These are phyloP conservation scores for Formica selysi DNA, from an alignment of 1,140 invertebrate genomes.

Conservation along the genomic window DNA sequence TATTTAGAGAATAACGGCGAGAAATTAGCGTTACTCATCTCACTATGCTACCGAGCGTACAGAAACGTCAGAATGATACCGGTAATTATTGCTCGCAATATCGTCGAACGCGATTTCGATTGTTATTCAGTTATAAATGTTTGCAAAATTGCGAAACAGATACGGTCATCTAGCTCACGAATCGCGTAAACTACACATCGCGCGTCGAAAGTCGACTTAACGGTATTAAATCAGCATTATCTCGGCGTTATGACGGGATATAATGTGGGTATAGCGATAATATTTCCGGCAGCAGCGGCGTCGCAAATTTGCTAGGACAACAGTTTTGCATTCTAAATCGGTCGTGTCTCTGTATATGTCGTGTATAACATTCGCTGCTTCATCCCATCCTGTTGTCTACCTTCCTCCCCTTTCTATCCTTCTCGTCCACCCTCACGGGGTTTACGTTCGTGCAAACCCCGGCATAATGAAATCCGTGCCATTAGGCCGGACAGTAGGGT, in stretches of 20 bases:
- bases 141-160: conserved; percentile 30
- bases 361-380: conserved; percentile 23
- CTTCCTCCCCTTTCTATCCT: background rate
- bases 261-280: conserved; percentile 28
- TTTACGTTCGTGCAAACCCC: conserved; percentile 61
- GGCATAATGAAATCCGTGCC: conserved; percentile 78
- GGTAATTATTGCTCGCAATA: conserved; percentile 16
- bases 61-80: conserved; percentile 2
- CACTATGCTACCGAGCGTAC: background rate
- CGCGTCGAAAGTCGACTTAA: conserved; percentile 46
- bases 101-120: conserved; percentile 27
- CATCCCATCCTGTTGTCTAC: background rate
- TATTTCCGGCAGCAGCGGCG: conserved; percentile 27
- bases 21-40: conserved; percentile 25
- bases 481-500: conserved; percentile 74
- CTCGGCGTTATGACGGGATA: conserved; percentile 9
- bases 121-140: conserved; percentile 40
- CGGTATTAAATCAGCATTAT: conserved; percentile 55
- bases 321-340: conserved; percentile 74
- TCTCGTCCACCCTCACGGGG: conserved; percentile 31
- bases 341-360: conserved; percentile 41
- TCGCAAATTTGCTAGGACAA: conserved; percentile 72
- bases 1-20: conserved; percentile 8
- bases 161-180: background rate
- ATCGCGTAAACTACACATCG: background rate